Evolutionary conservation across 92 coral and sea anemone genomes (phyloP).

Genomic region (Muricea muricata): DNA sequence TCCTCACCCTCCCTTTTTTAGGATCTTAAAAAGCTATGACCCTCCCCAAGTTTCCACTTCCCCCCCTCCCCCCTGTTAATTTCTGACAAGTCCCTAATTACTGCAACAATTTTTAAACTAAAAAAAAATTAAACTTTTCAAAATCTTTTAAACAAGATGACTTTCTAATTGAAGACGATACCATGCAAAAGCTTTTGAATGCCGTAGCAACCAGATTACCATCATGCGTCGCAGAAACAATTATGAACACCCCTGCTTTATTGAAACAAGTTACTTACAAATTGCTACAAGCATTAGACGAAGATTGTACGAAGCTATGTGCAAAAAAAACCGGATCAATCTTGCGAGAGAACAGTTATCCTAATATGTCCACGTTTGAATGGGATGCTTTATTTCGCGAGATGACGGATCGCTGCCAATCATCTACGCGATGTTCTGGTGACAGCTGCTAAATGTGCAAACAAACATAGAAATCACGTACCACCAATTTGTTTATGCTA

Average conservation of each 20-base stretch:
- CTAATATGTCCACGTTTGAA: slow-evolving; percentile 35
- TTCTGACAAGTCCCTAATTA: too few relatives aligned
- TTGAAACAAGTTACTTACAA: slow-evolving; percentile 14
- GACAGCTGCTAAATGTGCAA: slow-evolving; percentile 23
- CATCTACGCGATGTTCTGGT: slow-evolving; percentile 42
- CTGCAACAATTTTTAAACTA: too few relatives aligned
- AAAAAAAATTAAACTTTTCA: too few relatives aligned
- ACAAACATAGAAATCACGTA: background rate
- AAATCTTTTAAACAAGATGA: too few relatives aligned
- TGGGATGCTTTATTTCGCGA: slow-evolving; percentile 44
- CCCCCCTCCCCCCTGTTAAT: too few relatives aligned
- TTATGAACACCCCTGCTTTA: slow-evolving; percentile 37
- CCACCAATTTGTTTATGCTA: slow-evolving; percentile 52
- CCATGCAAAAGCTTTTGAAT: background rate
- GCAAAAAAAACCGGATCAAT: slow-evolving; percentile 32
- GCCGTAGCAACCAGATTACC: slow-evolving; percentile 55
- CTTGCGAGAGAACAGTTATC: slow-evolving; percentile 26
- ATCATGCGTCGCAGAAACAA: slow-evolving; percentile 18
- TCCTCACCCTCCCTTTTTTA: too few relatives aligned
- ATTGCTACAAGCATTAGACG: slow-evolving; percentile 35
- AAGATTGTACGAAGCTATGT: slow-evolving; percentile 51
- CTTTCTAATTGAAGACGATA: too few relatives aligned
- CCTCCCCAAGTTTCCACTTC: too few relatives aligned
- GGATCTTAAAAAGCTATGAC: too few relatives aligned
- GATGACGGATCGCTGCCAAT: slow-evolving; percentile 38